Evolutionary conservation across 92 coral and sea anemone species (phyloP).

Genomic region (Palythoa caribaeorum): DNA sequence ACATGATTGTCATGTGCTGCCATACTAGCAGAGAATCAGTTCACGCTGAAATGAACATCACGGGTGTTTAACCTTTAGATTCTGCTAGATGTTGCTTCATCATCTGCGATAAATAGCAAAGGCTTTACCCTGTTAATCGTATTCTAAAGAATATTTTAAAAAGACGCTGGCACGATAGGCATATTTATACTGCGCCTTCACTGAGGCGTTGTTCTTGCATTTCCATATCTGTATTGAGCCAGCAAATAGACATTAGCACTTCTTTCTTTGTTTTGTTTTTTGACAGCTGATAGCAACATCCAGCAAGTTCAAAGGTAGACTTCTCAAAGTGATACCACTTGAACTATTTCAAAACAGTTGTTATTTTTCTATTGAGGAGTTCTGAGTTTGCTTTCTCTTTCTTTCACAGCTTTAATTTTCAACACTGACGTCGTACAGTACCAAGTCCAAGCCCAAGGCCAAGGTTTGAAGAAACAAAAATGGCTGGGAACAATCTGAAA

Average conservation of each 20-base stretch:
- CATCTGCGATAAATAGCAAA: neutral
- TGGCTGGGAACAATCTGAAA: neutral
- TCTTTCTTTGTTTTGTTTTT: too few relatives aligned
- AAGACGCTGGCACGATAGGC: neutral
- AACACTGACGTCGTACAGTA: neutral
- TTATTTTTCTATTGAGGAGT: neutral
- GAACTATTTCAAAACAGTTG: neutral
- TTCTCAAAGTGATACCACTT: neutral
- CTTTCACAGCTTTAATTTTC: neutral
- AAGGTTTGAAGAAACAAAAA: conserved; percentile 3
- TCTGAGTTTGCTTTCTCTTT: neutral
- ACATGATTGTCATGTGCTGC: neutral
- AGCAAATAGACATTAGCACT: neutral
- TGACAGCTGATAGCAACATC: neutral
- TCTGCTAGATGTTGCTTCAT: conserved; percentile 5
- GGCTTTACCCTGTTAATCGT: neutral
- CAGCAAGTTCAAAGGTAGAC: neutral
- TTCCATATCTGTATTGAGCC: neutral
- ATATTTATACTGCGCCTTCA: neutral
- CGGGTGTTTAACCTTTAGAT: neutral
- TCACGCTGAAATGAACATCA: neutral
- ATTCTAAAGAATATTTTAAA: neutral
- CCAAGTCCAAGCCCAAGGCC: neutral
- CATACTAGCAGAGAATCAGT: neutral
- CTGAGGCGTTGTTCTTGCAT: conserved; percentile 11